Evolutionary conservation across 2,113 vertebrate genomes (phyloP).

Genomic region (Oreochromis spilurus): DNA sequence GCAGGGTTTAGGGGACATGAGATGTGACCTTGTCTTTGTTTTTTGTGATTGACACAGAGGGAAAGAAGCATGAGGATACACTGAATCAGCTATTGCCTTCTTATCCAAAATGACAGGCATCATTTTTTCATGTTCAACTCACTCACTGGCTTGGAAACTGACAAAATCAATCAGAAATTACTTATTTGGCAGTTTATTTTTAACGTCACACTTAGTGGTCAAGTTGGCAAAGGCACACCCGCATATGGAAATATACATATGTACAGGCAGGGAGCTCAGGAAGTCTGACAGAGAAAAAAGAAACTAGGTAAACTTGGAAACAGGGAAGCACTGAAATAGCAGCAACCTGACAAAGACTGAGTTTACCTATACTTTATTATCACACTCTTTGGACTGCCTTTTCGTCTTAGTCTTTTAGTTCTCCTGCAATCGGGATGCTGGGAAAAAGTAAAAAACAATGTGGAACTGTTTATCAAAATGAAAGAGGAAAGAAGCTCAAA

Average conservation of each 20-base stretch:
- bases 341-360: neutral
- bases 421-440: neutral
- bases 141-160: neutral
- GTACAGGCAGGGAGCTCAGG: neutral
- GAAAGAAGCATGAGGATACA: neutral
- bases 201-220: neutral
- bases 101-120: neutral
- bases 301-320: neutral
- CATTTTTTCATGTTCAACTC: neutral
- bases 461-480: neutral
- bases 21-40: neutral
- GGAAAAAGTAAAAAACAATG: neutral
- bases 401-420: neutral
- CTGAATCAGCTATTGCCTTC: neutral
- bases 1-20: neutral
- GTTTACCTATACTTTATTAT: neutral
- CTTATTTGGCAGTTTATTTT: neutral
- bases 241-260: no score
- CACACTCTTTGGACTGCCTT: neutral
- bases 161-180: neutral
- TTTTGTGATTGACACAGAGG: neutral
- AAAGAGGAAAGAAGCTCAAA: neutral
- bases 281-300: neutral
- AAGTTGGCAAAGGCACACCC: neutral
- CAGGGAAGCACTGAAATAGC: neutral